These are phyloP conservation scores for Arbacia lixula DNA, from an alignment of 53 echinoderm and acorn worm genomes.

Conservation along the genomic window DNA sequence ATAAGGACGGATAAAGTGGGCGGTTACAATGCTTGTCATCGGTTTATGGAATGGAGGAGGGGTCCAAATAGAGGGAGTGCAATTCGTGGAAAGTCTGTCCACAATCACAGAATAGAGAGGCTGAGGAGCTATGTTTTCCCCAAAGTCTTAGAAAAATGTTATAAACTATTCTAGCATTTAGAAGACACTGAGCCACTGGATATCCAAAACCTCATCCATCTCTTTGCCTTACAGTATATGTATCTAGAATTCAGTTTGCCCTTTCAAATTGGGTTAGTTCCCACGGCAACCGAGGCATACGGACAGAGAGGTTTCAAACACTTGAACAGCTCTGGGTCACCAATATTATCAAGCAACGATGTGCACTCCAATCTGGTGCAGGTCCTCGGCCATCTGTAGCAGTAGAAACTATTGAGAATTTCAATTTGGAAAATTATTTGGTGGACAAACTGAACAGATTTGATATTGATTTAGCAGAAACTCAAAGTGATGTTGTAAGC, in stretches of 20 bases:
- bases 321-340: slow-evolving; percentile 49
- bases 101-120: slow-evolving; percentile 66
- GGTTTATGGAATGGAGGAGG: slow-evolving; percentile 54
- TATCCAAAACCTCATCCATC: slow-evolving; percentile 7
- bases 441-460: slow-evolving; percentile 23
- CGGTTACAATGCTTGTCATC: slow-evolving; percentile 47
- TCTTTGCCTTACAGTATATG: slow-evolving; percentile 5
- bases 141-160: slow-evolving; percentile 49
- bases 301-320: slow-evolving; percentile 32
- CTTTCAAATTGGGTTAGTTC: slow-evolving; percentile 22
- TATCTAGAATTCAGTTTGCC: slow-evolving; percentile 15
- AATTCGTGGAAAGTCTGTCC: slow-evolving; percentile 52
- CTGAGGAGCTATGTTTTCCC: slow-evolving; percentile 57
- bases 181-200: slow-evolving; percentile 36
- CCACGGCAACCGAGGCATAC: slow-evolving; percentile 47
- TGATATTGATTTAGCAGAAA: slow-evolving; percentile 13
- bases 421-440: slow-evolving; percentile 14
- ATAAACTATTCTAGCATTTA: slow-evolving; percentile 51
- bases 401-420: slow-evolving; percentile 4
- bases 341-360: slow-evolving; percentile 57
- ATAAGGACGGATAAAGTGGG: slow-evolving; percentile 39
- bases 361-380: slow-evolving; percentile 15
- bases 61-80: slow-evolving; percentile 57
- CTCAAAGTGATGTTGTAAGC: background rate
- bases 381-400: slow-evolving; percentile 15